A percentile compares a stretch with the other conserved stretches of the same genome.
Conservation (phyloP, 2,797 vertebrate genomes). For the Chromis chromis region DNA sequence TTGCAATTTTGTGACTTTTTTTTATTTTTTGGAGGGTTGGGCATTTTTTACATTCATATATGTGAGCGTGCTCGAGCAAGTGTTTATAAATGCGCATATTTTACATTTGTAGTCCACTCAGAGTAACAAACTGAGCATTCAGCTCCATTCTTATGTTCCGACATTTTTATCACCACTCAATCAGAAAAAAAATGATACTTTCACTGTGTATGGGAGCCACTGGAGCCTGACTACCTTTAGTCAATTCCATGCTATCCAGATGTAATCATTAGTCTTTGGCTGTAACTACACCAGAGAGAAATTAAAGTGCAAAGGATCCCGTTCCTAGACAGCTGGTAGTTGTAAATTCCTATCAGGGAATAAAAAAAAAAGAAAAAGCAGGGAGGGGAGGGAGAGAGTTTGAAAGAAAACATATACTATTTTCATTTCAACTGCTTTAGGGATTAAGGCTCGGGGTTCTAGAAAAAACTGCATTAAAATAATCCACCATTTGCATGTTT, state of each 20-base stretch:
- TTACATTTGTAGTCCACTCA: constrained; percentile 35
- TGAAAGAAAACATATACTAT: constrained; percentile 82
- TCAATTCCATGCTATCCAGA: constrained; percentile 50
- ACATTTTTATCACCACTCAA: constrained; percentile 39
- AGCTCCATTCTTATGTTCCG: constrained; percentile 24
- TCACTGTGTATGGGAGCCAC: constrained; percentile 16
- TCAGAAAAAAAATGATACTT: constrained; percentile 26
- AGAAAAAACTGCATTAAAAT: constrained; percentile 83
- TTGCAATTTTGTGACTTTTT: not conserved
- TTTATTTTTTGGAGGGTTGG: not conserved
- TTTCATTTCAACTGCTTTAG: constrained; percentile 85
- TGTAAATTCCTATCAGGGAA: constrained; percentile 76
- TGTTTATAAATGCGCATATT: constrained; percentile 62
- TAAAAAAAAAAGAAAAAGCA: constrained; percentile 27
- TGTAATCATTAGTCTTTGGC: constrained; percentile 66
- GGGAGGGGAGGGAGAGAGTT: constrained; percentile 53
- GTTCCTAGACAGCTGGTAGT: constrained; percentile 77
- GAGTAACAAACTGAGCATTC: constrained; percentile 21
- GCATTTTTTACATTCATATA: not conserved
- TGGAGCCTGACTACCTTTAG: constrained; percentile 47
- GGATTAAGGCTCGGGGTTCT: constrained; percentile 78
- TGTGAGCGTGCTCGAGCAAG: constrained; percentile 27
- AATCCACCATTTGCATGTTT: constrained; percentile 87
- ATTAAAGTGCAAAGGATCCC: constrained; percentile 67
- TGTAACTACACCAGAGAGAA: constrained; percentile 60